These are phyloP conservation scores for Scopus umbretta DNA, from an alignment of 2,113 vertebrate genomes.

Conservation along the genomic window DNA sequence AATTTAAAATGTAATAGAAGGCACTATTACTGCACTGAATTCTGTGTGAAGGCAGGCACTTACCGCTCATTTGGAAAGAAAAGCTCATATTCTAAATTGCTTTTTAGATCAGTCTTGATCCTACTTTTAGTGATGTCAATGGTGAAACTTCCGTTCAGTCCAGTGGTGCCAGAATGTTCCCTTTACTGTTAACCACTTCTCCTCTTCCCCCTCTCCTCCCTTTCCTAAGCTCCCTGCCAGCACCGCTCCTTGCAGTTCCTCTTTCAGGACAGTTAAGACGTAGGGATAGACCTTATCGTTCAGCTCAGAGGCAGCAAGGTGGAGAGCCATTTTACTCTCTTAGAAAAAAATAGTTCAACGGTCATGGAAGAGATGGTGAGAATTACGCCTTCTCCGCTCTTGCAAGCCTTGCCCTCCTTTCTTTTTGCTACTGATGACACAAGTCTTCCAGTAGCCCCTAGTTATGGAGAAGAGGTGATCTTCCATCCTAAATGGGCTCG, in stretches of 20 bases:
- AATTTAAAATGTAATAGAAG: slow-evolving; percentile 30
- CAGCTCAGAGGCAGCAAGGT: neutral
- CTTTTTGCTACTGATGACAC: neutral
- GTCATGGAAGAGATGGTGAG: neutral
- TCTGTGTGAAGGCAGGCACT: slow-evolving; percentile 1
- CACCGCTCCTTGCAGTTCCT: neutral
- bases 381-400: neutral
- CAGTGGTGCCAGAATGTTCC: neutral
- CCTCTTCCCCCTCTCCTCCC: neutral
- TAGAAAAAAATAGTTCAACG: neutral
- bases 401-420: neutral
- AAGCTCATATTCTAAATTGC: slow-evolving; percentile 49
- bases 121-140: slow-evolving; percentile 8
- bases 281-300: neutral
- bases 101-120: slow-evolving; percentile 21
- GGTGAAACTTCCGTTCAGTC: neutral
- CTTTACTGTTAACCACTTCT: neutral
- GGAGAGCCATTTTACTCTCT: neutral
- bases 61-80: slow-evolving; percentile 32
- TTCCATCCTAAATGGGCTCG: neutral
- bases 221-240: neutral
- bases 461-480: neutral
- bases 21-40: neutral
- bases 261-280: neutral
- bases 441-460: neutral